Base-by-base conservation (phyloP, 1,140 invertebrate species). In the Eumaeus atala region DNA sequence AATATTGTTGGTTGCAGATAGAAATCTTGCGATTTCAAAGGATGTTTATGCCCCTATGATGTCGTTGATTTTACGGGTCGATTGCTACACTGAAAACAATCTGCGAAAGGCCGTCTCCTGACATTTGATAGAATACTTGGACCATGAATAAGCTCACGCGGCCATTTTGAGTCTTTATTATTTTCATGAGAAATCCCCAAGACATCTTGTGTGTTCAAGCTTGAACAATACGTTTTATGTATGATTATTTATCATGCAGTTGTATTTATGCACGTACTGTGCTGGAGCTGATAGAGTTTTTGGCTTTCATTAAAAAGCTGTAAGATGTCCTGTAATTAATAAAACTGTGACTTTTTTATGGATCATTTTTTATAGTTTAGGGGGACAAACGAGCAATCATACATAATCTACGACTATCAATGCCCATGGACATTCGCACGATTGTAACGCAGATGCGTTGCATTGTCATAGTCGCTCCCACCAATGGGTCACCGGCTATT, bases 71-170 rank as follows among this genome's bases (percentile, higher is more conserved):
- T 84, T 70, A 83, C 79, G 81, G 77, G 68, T 67, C 72, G 72
- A 51, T 63, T 70, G 61, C 48, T 61, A 50, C 66, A 59, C 55
- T 74, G 70, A 75, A 79, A 79, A 78, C 78, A 82, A 83, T 76
- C 65, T 73, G 58, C 64, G 60, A 80, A 83, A 83, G 77, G 78
- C 68, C 73, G 68, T 48, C 62, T 61, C 69, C 64, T 80, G 81
- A 78, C 77, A 83, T 84, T 83, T 84, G 81, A 84, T 82, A 79
- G 71, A 79, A 76, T 72, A 68, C 59, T 71, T 63, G 64, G 67
- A 74, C 70, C 81, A 78, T 84, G 71, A 80, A 74, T 69, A 72
- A 77, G 66, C 64, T 56, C 52, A 58, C 60, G 54, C 62, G 56
- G 58, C 48, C 54, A 61, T 64, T 64, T 61, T 53, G 48, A 54